Conservation (phyloP, 1,140 invertebrate species). For the Drosophila nasuta region DNA sequence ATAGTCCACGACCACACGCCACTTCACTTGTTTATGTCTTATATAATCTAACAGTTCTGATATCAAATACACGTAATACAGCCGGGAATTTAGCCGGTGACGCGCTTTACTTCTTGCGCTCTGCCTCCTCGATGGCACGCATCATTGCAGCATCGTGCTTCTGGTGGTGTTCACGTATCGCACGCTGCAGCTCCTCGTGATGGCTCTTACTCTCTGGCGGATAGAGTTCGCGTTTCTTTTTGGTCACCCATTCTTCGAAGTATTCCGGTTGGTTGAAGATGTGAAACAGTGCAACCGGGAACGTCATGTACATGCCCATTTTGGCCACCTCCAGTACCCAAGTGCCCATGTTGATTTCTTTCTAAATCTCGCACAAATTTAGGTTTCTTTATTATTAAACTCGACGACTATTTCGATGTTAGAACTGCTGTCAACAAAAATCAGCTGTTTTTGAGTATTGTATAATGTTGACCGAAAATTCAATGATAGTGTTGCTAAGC, state of each 20-base stretch:
- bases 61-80: conserved; percentile 23
- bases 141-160: conserved; percentile 85
- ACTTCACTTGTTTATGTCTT: conserved; percentile 40
- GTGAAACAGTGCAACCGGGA: conserved; percentile 93
- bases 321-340: conserved; percentile 92
- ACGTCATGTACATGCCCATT: conserved; percentile 94
- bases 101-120: conserved; percentile 64
- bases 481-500: conserved; percentile 29
- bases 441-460: conserved; percentile 56
- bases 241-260: conserved; percentile 92
- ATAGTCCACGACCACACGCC: background rate
- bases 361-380: background rate
- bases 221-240: conserved; percentile 89
- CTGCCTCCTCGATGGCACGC: conserved; percentile 83
- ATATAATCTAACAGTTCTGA: conserved; percentile 53
- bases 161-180: conserved; percentile 87
- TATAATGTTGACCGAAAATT: background rate
- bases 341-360: conserved; percentile 87
- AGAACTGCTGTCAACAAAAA: conserved; percentile 59
- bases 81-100: background rate
- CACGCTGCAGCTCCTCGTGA: conserved; percentile 86
- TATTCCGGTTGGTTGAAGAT: conserved; percentile 93
- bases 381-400: conserved; percentile 20
- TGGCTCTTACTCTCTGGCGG: conserved; percentile 88
- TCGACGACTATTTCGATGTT: conserved; percentile 2